Evolutionary conservation across 1,140 invertebrate genomes (phyloP), one percentile per base, ranked within the genome.

Genomic region (Pogonomyrmex barbatus): DNA sequence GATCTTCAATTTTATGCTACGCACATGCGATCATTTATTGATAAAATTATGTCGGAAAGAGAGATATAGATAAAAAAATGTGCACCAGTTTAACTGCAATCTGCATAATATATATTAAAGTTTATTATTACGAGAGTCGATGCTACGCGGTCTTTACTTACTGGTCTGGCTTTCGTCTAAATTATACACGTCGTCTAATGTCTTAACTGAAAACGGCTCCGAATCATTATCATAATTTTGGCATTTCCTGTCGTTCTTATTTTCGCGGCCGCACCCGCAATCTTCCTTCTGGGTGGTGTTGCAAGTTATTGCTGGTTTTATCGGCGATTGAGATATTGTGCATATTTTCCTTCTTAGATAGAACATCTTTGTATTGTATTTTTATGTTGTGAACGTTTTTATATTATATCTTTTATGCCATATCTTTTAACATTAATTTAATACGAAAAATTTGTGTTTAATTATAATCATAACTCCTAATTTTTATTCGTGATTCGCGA

Each of bases 141-240:
- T 89, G 79, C 88, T 87, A 81, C 77, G 70, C 85, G 88, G 92
- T 93, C 92, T 93, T 93, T 93, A 94, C 93, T 93, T 94, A 92
- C 90, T 90, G 88, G 88, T 88, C 88, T 92, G 92, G 58, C 93
- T 93, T 92, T 92, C 91, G 88, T 92, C 93, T 88, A 94, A 94
- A 95, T 95, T 95, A 94, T 93, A 94, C 91, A 91, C 90, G 91
- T 94, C 90, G 87, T 91, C 92, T 95, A 95, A 95, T 95, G 94
- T 95, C 94, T 95, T 95, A 95, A 95, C 94, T 94, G 93, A 95
- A 95, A 94, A 94, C 92, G 81, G 90, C 89, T 91, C 87, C 68
- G 92, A 94, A 94, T 95, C 93, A 94, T 95, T 95, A 94, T 95
- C 93, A 93, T 94, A 95, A 94, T 94, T 94, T 94, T 91, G 92